Evolutionary conservation across 30 jellyfish, hydroid and myxozoan species (phyloP).

Genomic region (Rhopilema esculentum): DNA sequence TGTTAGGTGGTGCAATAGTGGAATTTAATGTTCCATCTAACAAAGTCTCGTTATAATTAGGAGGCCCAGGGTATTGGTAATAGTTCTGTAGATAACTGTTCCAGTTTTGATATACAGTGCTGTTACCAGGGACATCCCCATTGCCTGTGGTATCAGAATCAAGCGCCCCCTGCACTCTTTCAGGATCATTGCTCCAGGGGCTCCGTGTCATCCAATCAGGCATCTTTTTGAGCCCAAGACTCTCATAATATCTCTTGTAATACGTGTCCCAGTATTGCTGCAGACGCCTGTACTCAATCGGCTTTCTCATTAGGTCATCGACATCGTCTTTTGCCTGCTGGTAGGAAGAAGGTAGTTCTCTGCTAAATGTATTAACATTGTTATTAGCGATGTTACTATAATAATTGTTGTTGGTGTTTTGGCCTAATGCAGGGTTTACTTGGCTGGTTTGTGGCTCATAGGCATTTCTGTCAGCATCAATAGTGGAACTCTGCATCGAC

Average conservation of each 20-base stretch:
- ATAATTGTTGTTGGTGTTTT: background rate
- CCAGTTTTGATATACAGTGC: conserved; percentile 40
- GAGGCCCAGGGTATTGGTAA: conserved; percentile 44
- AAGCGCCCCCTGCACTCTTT: conserved; percentile 68
- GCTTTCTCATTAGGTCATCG: conserved; percentile 9
- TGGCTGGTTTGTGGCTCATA: too few relatives aligned
- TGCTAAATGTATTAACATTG: too few relatives aligned
- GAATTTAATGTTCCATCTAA: conserved; percentile 2
- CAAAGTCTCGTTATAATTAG: background rate
- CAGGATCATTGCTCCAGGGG: conserved; percentile 79
- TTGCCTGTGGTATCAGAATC: conserved; percentile 35
- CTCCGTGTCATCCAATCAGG: conserved; percentile 73
- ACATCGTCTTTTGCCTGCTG: background rate
- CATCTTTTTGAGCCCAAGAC: conserved; percentile 42
- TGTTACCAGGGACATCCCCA: conserved; percentile 8
- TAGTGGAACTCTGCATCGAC: conserved; percentile 30
- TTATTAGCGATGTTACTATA: background rate
- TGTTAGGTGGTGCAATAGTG: conserved; percentile 36
- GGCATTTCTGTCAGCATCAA: too few relatives aligned
- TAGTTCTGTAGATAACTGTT: conserved; percentile 55
- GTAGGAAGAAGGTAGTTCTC: background rate
- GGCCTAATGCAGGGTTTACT: background rate
- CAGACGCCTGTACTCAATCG: conserved; percentile 22
- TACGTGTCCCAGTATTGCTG: conserved; percentile 67
- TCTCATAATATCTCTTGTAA: conserved; percentile 58